Base-by-base conservation (phyloP, 1,140 invertebrate genomes). In the Muscidifurax raptorellus region DNA sequence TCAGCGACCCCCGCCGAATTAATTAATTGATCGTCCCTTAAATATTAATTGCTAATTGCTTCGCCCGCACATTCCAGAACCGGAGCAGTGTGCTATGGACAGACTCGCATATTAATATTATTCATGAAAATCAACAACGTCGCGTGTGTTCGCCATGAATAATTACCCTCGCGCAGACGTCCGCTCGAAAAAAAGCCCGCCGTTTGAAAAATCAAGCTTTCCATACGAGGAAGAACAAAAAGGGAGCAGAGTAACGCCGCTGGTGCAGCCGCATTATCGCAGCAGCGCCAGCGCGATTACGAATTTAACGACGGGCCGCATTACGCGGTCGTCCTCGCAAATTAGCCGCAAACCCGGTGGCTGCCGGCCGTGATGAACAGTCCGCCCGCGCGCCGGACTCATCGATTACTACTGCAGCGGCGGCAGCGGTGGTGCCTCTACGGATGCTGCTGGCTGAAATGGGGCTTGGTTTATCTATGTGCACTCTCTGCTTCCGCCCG, bases 231-330 rank as follows among this genome's bases (percentile, higher is more conserved):
- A 12, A 71, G 13, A 25, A 1, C 28, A 3, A 32, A 71, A 13
- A 22, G 47, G 18, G 47, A 52, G 47, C 4, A 52, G 5, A 52
- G 47, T 22, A 52, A 52, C 47, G 64, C 40, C 44, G 47, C 13
- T 1, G 27, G 25, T 44, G 30, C 30, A 36, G 40, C 47, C 25
- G 10, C 18, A 36, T 67, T 77, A 83, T 83, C 32, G 64, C 15
- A 15, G 25, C 59, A 30, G 10, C 6, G 59, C 27, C 7, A 6
- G 18, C 27, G 36, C 66, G 72, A 78, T 83, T 71, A 18, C 32
- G 75, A 78, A 71, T 83, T 78, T 78, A 83, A 83, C 52, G 82
- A 78, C 64, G 40, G 66, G 18, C 64, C 36, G 72, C 36, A 71
- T 83, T 77, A 83, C 72, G 52, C 66, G 72, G 2, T 69, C 71